Evolutionary conservation across 2,113 vertebrate species (phyloP).

Genomic region (Catharus bicknelli): DNA sequence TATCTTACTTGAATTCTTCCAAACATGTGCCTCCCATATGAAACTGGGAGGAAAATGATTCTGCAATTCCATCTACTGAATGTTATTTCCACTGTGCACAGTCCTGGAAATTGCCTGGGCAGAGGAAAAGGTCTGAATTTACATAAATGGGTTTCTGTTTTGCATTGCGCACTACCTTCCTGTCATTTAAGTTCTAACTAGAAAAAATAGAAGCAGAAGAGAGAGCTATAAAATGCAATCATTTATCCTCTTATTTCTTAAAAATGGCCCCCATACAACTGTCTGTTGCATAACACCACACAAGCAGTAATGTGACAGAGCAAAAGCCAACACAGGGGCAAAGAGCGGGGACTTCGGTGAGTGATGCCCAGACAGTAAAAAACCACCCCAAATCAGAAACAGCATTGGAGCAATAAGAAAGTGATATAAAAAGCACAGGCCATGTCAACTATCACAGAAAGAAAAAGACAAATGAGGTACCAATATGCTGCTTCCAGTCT

Average conservation of each 20-base stretch:
- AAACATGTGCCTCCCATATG: background rate
- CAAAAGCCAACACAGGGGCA: background rate
- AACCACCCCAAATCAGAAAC: background rate
- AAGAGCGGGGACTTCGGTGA: background rate
- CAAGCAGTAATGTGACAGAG: background rate
- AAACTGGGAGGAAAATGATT: background rate
- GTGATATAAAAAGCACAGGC: background rate
- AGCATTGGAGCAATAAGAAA: background rate
- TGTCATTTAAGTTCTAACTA: constrained; percentile 2
- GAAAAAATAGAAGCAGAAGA: background rate
- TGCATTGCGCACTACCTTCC: background rate
- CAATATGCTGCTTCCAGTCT: background rate
- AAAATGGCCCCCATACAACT: background rate
- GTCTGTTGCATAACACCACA: background rate
- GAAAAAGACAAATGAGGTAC: background rate
- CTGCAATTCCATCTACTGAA: background rate
- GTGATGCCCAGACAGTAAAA: background rate
- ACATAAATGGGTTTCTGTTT: constrained; percentile 38
- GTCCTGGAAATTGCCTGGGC: constrained; percentile 28
- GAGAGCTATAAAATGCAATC: background rate
- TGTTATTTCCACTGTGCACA: background rate
- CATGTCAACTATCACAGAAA: background rate
- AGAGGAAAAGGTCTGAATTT: constrained; percentile 54
- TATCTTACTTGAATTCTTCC: background rate
- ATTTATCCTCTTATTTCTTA: constrained; percentile 28